These are phyloP conservation scores for Ametastegia equiseti DNA, from an alignment of 2,888 invertebrate genomes.

Conservation along the genomic window DNA sequence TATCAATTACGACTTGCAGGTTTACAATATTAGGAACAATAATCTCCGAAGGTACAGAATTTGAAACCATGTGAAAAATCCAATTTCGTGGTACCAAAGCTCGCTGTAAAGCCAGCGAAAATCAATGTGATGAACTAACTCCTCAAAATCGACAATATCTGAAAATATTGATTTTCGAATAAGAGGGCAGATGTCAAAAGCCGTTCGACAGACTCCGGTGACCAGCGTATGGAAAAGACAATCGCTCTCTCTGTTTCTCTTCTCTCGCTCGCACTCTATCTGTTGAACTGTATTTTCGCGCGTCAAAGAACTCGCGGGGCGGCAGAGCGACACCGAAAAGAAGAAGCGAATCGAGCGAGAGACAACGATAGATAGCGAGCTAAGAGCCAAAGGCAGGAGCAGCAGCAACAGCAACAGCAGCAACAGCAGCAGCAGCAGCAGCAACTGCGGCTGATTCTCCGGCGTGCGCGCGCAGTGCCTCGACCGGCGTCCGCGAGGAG, in stretches of 20 bases:
- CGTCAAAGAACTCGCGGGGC: conserved; percentile 46
- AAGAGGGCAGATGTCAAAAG: too few relatives aligned
- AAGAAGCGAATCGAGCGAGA: conserved; percentile 47
- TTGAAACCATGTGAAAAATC: too few relatives aligned
- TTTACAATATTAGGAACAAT: too few relatives aligned
- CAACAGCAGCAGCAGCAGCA: background rate
- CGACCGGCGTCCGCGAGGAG: conserved; percentile 73
- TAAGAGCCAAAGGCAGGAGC: conserved; percentile 20
- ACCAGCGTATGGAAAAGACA: background rate
- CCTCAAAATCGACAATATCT: too few relatives aligned
- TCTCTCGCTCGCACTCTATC: background rate
- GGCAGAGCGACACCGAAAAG: conserved; percentile 41
- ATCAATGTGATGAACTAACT: too few relatives aligned
- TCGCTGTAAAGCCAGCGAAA: too few relatives aligned
- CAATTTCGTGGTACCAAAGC: too few relatives aligned
- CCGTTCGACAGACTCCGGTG: too few relatives aligned
- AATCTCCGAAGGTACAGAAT: too few relatives aligned
- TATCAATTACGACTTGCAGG: too few relatives aligned
- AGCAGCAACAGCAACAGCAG: conserved; percentile 45
- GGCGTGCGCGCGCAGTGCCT: conserved; percentile 73
- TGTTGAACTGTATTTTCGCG: conserved; percentile 42
- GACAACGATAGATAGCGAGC: conserved; percentile 50
- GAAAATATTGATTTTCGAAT: background rate
- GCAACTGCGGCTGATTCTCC: conserved; percentile 23
- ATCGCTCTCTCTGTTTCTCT: background rate